Evolutionary conservation across 1,140 invertebrate genomes (phyloP), one percentile per base, ranked within the genome.

Genomic region (Scaptomyza pallida): DNA sequence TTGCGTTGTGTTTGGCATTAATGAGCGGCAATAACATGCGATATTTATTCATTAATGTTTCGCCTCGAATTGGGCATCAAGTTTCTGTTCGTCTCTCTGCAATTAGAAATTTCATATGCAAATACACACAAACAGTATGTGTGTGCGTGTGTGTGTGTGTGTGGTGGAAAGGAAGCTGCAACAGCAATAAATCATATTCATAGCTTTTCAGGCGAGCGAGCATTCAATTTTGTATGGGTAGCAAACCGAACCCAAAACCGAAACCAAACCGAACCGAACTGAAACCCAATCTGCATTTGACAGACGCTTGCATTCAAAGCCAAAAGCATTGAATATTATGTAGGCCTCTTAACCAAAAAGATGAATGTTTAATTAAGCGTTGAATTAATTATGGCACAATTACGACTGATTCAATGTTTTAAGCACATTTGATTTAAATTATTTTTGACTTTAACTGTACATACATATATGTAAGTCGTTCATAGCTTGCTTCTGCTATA

Each of bases 151-250:
- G 26, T 30, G 26, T 30, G 26, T 17, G 44, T 43, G 41, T 43
- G 19, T 15, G 37, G 16, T 3, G 15, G 2, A 44, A 19, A 43
- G 43, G 43, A 21, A 16, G 43, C 50, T 52, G 59, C 13, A 26
- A 37, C 45, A 21, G 40, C 41, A 56, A 69, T 74, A 82, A 78
- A 81, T 81, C 75, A 78, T 73, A 76, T 81, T 80, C 78, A 80
- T 80, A 72, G 78, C 59, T 72, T 41, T 50, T 23, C 70, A 43
- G 63, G 13, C 21, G 47, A 67, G 12, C 54, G 33, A 59, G 40
- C 68, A 71, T 43, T 50, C 37, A 55, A 71, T 64, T 71, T 68
- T 41, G 3, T 16, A 55, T 35, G 8, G 13, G 26, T n/a, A 37
- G 12, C 33, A n/a, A 37, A 9, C 26, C 26, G 6, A 26, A 26